These are phyloP conservation scores for Astropecten irregularis DNA, from an alignment of 53 echinoderm and acorn worm genomes.

Conservation along the genomic window DNA sequence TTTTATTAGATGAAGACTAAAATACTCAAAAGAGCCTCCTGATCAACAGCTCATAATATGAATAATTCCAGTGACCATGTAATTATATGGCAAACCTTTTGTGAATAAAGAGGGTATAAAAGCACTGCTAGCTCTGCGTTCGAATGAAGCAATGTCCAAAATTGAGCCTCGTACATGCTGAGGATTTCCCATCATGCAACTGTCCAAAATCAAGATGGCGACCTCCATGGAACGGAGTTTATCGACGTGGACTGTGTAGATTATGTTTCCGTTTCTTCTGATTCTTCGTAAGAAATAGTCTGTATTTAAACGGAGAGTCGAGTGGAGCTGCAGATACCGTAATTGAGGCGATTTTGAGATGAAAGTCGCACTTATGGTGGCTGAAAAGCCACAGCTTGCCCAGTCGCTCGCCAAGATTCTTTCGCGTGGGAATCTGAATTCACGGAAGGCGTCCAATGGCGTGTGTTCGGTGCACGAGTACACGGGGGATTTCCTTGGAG, in stretches of 20 bases:
- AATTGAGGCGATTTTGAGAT: conserved; percentile 19
- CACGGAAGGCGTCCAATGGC: conserved; percentile 88
- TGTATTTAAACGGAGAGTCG: too few relatives aligned
- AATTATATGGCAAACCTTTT: neutral
- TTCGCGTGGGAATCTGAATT: conserved; percentile 80
- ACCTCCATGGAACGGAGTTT: neutral
- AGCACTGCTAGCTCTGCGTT: neutral
- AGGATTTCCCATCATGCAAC: conserved; percentile 37
- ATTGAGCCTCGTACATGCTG: too few relatives aligned
- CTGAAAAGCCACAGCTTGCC: conserved; percentile 96
- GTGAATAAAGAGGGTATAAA: too few relatives aligned
- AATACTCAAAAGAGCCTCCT: too few relatives aligned
- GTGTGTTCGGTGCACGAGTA: conserved; percentile 96
- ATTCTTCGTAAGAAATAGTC: neutral
- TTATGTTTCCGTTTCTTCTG: too few relatives aligned
- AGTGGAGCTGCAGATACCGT: neutral
- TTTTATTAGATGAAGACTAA: too few relatives aligned
- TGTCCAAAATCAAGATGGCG: conserved; percentile 47
- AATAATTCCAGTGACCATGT: neutral
- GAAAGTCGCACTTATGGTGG: conserved; percentile 95
- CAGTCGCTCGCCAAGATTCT: conserved; percentile 95
- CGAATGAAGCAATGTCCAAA: too few relatives aligned
- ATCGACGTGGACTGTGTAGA: neutral
- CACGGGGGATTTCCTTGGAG: conserved; percentile 80
- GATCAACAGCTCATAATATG: too few relatives aligned